phyloP scores from a whole-genome alignment of 2,888 invertebrate genomes.

The Chirona hameri region DNA sequence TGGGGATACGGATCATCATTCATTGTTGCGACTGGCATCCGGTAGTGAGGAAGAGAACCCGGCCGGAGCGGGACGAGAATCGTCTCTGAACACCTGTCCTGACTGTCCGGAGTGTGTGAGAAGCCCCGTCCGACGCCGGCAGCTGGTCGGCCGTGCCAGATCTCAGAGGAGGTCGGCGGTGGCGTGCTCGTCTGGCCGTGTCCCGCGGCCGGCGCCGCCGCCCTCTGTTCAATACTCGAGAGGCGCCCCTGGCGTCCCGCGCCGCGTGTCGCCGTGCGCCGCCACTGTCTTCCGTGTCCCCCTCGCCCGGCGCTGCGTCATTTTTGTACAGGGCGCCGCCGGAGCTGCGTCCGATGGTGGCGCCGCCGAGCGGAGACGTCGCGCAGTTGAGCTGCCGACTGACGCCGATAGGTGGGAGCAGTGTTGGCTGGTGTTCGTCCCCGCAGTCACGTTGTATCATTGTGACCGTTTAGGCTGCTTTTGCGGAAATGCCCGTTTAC shows the following conservation, averaged over 20 bases:
- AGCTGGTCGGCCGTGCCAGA: not conserved
- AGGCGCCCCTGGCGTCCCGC: not conserved
- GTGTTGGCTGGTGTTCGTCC: not conserved
- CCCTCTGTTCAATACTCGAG: not conserved
- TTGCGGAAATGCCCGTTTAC: not conserved
- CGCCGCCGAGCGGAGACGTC: not conserved
- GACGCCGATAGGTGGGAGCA: not conserved
- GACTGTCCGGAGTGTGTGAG: not conserved
- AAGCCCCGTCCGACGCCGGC: not conserved
- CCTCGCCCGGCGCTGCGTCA: not conserved
- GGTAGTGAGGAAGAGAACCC: not conserved
- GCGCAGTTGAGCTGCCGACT: not conserved
- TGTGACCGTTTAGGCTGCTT: not conserved
- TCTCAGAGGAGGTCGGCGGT: not conserved
- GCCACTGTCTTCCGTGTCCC: not conserved
- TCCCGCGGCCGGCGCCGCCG: not conserved
- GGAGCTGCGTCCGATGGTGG: not conserved
- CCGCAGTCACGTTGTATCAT: not conserved
- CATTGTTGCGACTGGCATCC: not conserved
- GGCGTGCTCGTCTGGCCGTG: not conserved
- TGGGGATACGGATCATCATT: not conserved
- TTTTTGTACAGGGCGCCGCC: not conserved
- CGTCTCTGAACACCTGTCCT: not conserved
- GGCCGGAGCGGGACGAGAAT: not conserved
- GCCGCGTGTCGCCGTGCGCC: not conserved